Base-by-base conservation (phyloP, 2,797 vertebrate species). In the Arctocebus calabarensis region DNA sequence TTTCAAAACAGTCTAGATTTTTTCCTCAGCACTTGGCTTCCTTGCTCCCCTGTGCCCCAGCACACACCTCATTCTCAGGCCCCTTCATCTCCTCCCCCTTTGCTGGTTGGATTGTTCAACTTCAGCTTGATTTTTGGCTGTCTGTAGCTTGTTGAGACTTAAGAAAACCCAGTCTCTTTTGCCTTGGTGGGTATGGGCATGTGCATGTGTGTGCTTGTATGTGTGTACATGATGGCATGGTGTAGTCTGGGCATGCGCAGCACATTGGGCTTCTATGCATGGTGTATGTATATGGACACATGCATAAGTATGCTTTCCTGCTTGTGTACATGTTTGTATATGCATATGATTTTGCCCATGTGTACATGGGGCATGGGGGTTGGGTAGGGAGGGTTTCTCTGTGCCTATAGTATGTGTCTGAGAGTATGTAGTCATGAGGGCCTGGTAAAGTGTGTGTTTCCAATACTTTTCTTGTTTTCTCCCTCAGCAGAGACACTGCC, bases 41-140 rank as follows among this genome's bases (percentile, higher is more conserved):
- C 84, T 97, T 81, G 85, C 62, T 93, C 59, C 93, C 82, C 32
- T 0, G 64, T 92, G 88, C 90, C 90, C 83, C 74, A 88, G 86
- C 71, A 59, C 82, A 95, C 91, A 97, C 96, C 92, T 97, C 96
- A 96, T 97, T 95, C 95, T 96, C 94, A 96, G 29, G 85, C 97
- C 95, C 84, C 84, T 96, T 71, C 81, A 23, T 91, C 81, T 91
- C 92, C 92, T 91, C 68, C 83, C 45, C 10, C 59, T 95, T 96
- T 34, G 79, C 48, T 91, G 96, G 82, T 95, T 94, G 78, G 10
- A 78, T 94, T 84, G 43, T 64, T 97, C 94, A 97, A 82, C 87
- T 34, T 97, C 89, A 97, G 71, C 82, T 95, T 5, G 48, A 84
- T 96, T 96, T 97, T 97, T 93, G 96, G 79, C 90, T 92, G 90